These are phyloP conservation scores for Volucella bombylans DNA, from an alignment of 2,888 invertebrate species.

Conservation along the genomic window DNA sequence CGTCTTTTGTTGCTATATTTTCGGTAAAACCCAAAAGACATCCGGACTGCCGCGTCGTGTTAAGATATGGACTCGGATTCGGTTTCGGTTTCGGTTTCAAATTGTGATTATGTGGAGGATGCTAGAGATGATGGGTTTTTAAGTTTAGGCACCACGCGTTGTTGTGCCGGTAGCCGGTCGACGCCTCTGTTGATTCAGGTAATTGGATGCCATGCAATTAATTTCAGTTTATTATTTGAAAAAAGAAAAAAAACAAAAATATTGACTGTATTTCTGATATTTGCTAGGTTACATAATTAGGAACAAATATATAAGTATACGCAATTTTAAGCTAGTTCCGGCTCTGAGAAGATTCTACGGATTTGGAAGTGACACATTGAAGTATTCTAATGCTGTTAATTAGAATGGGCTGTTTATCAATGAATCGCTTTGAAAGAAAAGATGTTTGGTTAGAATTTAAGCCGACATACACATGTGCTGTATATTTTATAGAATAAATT, in stretches of 20 bases:
- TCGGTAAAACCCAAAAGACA: slow-evolving; percentile 68
- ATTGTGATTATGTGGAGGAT: no score
- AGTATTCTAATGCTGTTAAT: neutral
- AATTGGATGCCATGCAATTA: slow-evolving; percentile 51
- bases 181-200: slow-evolving; percentile 9
- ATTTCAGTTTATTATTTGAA: slow-evolving; percentile 50
- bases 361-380: slow-evolving; percentile 23
- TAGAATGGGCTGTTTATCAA: neutral
- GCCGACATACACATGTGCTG: no score
- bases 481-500: no score
- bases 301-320: slow-evolving; percentile 11
- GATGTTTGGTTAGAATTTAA: no score
- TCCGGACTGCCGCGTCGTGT: slow-evolving; percentile 34
- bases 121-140: slow-evolving; percentile 7
- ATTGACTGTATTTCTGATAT: slow-evolving; percentile 27
- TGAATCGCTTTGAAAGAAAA: neutral
- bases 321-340: slow-evolving; percentile 32
- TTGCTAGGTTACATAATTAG: slow-evolving; percentile 40
- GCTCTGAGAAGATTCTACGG: slow-evolving; percentile 19
- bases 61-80: neutral
- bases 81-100: no score
- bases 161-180: slow-evolving; percentile 24
- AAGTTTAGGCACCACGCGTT: slow-evolving; percentile 24
- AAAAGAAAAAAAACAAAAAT: slow-evolving; percentile 19
- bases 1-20: slow-evolving; percentile 17